Base-by-base conservation (phyloP, 2,797 vertebrate species). In the Miichthys miiuy region DNA sequence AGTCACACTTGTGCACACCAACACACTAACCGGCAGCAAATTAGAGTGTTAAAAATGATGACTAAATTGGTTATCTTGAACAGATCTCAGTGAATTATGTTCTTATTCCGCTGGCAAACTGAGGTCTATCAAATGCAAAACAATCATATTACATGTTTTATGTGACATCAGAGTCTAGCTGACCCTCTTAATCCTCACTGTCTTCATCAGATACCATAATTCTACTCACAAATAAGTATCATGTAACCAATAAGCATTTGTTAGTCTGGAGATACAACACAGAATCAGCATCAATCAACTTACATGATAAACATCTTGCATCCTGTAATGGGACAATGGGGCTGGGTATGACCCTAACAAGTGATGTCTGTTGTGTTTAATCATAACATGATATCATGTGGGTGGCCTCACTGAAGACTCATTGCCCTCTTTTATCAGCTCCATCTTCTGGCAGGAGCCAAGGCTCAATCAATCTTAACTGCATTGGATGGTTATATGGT, bases 401-500 rank as follows among this genome's bases (percentile, higher is more conserved):
- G 77, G 70, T 27, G 83, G 85, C 66, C 81, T 82, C 48, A 52
- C 75, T 62, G 55, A 89, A 54, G 84, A 90, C 81, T 82, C 83
- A 82, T 82, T 77, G 86, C 85, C 77, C 82, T 79, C 62, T 82
- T 67, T 90, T 90, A 92, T 93, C 81, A 78, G 87, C 76, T 73
- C 50, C 69, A 82, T 89, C 86, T 84, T 81, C 77, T 75, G 71
- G 56, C 79, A 64, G 72, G 47, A 87, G 71, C 83, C 75, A 68
- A 70, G 81, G 80, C 56, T 81, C 78, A 79, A 93, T 94, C 92
- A 90, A 86, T 94, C 81, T 67, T 83, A 93, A 92, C 88, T 66
- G 77, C 82, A 85, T 86, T 69, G 75, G 75, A 83, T 68, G 75
- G 75, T 83, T 80, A 62, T 78, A 84, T 51, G 41, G 58, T 3